Percentiles rank a stretch among this genome's conserved stretches.
These are phyloP conservation scores for Elachura formosa DNA, from an alignment of 2,113 vertebrate genomes.

Conservation along the genomic window DNA sequence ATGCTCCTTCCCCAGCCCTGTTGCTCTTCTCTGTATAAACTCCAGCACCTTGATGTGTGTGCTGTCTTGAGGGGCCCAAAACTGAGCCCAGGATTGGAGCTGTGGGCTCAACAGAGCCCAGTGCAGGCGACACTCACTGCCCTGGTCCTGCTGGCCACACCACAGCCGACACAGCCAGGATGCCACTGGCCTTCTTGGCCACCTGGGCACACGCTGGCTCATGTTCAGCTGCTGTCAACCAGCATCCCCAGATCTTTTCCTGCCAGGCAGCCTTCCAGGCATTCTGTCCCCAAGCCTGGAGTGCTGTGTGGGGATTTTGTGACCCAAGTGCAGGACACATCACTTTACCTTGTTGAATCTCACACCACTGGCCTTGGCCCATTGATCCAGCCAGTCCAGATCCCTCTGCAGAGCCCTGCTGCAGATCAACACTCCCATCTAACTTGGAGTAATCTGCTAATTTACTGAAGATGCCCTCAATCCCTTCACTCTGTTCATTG, in stretches of 20 bases:
- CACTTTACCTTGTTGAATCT: background rate
- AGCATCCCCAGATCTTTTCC: rapidly evolving
- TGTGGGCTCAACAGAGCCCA: background rate
- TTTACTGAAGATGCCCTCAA: rapidly evolving
- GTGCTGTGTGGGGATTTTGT: no score
- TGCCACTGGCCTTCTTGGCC: background rate
- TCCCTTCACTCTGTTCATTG: background rate
- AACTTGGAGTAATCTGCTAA: background rate
- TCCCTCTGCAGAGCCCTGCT: background rate
- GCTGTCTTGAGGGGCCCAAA: background rate
- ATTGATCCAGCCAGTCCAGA: background rate
- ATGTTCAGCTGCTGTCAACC: rapidly evolving
- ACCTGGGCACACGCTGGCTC: background rate
- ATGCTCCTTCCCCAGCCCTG: background rate
- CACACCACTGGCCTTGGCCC: background rate
- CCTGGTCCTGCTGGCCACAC: background rate
- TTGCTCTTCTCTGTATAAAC: background rate
- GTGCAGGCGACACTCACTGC: background rate
- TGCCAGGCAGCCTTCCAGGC: background rate
- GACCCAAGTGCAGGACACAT: background rate
- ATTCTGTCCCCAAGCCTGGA: background rate
- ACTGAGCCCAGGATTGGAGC: background rate
- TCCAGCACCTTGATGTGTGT: background rate
- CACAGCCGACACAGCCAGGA: background rate
- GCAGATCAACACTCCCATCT: background rate